Evolutionary conservation across 2,113 vertebrate species (phyloP).

Genomic region (Sinosuthora webbiana): DNA sequence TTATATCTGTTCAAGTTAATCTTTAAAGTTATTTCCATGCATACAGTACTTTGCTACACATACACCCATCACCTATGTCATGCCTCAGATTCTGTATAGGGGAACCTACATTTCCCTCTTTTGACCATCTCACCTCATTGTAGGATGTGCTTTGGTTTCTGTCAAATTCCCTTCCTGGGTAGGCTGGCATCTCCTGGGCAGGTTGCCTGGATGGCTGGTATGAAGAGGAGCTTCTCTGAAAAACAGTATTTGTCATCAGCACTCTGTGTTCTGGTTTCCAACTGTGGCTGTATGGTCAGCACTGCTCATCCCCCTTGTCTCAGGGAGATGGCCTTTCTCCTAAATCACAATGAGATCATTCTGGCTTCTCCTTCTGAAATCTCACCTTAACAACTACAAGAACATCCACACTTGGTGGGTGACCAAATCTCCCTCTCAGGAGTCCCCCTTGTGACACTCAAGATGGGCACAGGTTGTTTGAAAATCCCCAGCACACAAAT

Average conservation of each 20-base stretch:
- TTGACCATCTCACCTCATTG: neutral
- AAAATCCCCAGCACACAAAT: neutral
- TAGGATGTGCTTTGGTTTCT: neutral
- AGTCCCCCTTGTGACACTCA: neutral
- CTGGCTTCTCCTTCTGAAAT: neutral
- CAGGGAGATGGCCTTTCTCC: neutral
- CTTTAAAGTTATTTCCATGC: neutral
- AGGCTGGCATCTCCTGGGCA: neutral
- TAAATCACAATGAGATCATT: neutral
- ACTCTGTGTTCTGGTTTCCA: neutral
- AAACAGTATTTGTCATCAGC: neutral
- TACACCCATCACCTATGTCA: accelerated
- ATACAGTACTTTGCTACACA: neutral
- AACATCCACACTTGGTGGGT: neutral
- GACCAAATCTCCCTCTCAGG: neutral
- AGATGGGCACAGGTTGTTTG: accelerated
- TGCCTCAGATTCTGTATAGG: accelerated
- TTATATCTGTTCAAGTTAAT: neutral
- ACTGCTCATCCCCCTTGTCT: neutral
- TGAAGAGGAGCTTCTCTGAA: neutral
- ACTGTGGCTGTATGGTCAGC: neutral
- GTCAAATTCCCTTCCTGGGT: neutral
- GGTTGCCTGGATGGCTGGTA: neutral
- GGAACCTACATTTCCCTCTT: neutral
- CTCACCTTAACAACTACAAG: neutral